Evolutionary conservation across 2,888 invertebrate species (phyloP).

Genomic region (Drosophila quinaria): DNA sequence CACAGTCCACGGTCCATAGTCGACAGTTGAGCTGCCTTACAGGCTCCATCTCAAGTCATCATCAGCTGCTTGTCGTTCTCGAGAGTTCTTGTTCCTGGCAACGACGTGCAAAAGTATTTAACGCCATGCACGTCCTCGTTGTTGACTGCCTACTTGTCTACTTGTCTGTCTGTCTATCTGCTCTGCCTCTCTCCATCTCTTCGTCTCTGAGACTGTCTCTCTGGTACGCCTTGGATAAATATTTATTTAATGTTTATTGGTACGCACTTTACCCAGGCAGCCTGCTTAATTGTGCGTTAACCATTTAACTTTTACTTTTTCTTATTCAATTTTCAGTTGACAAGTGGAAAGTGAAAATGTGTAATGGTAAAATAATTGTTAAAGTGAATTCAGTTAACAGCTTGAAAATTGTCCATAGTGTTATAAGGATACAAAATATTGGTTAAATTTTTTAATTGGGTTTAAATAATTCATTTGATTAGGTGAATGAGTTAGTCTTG

Average conservation of each 20-base stretch:
- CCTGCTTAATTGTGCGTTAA: slow-evolving; percentile 78
- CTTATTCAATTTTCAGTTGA: slow-evolving; percentile 42
- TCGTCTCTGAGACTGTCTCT: slow-evolving; percentile 20
- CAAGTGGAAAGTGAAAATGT: slow-evolving; percentile 34
- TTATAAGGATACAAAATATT: neutral
- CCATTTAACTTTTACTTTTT: slow-evolving; percentile 59
- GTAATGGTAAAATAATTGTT: slow-evolving; percentile 46
- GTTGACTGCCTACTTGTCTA: slow-evolving; percentile 7
- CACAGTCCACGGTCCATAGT: slow-evolving; percentile 1
- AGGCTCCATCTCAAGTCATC: slow-evolving; percentile 51
- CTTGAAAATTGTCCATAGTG: slow-evolving; percentile 21
- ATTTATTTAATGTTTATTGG: slow-evolving; percentile 81
- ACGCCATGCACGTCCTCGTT: slow-evolving; percentile 55
- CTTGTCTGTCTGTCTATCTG: neutral
- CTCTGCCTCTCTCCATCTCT: slow-evolving; percentile 11
- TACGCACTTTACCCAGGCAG: slow-evolving; percentile 65
- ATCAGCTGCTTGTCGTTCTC: slow-evolving; percentile 55
- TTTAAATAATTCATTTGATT: too few relatives aligned
- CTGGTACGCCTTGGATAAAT: slow-evolving; percentile 56
- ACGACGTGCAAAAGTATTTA: slow-evolving; percentile 72
- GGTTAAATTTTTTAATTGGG: neutral
- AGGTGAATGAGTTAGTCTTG: too few relatives aligned
- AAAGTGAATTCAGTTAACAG: slow-evolving; percentile 27
- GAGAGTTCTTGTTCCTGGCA: slow-evolving; percentile 10
- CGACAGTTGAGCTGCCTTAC: slow-evolving; percentile 10